Base-by-base conservation (phyloP, 2,797 vertebrate species). In the Silurus aristotelis region DNA sequence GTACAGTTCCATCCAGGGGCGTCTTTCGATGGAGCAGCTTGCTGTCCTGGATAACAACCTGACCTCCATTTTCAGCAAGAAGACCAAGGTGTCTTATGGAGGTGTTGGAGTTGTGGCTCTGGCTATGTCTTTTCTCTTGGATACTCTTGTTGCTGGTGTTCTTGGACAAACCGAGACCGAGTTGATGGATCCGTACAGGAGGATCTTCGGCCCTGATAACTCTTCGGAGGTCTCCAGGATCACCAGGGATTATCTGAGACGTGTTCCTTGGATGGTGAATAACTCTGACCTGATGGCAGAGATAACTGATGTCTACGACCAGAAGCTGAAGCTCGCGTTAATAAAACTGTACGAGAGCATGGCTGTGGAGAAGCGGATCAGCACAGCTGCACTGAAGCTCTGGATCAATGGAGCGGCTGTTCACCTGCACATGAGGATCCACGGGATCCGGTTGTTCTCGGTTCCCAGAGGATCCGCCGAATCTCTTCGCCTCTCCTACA, bases 401-500 rank as follows among this genome's bases (percentile, higher is more conserved):
- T 92, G 90, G 91, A 84, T 92, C 48, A 92, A 90, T 3, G 91
- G 91, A 31, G 90, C 90, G 1, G 91, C 88, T 7, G 71, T 92
- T 46, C 91, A 91, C 82, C 85, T 91, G 70, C 91, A 92, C 79
- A 85, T 92, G 81, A 88, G 89, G 56, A 86, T 92, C 67, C 91
- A 92, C 19, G 85, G 89, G 22, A 87, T 88, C n/a, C 89, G 90
- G 22, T 52, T 91, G 70, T 77, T 71, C 0, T 86, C 84, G 0
- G 84, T 85, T 20, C 86, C 89, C 7, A 85, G 76, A 68, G 88
- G 89, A 14, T 87, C 87, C 6, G 87, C 89, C 0, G 87, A 90
- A 72, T 89, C 90, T 10, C 86, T 91, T 43, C 86, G 88, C 12
- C 86, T 89, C 7, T 89, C 87, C 2, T 91, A 92, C 77, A 86